Evolutionary conservation across 2,888 invertebrate genomes (phyloP).

Genomic region (Cremastobaeus sp.): DNA sequence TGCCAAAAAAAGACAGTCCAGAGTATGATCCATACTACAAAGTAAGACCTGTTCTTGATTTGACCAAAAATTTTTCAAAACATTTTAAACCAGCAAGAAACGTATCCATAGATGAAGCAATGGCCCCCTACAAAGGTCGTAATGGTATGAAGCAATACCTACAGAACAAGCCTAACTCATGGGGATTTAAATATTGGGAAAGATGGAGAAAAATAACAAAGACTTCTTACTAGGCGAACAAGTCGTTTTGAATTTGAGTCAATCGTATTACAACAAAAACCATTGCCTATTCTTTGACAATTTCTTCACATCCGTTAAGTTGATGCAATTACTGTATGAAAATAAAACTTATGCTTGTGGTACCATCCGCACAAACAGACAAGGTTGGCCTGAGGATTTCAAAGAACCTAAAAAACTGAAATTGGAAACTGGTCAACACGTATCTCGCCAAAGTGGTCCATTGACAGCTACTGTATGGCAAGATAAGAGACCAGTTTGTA

Average conservation of each 20-base stretch:
- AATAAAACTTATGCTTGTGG: constrained; percentile 21
- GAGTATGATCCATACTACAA: constrained; percentile 4
- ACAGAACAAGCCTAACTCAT: constrained; percentile 28
- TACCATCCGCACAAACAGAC: constrained; percentile 14
- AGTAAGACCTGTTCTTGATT: constrained; percentile 18
- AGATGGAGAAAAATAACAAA: constrained; percentile 18
- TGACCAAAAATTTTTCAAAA: constrained; percentile 18
- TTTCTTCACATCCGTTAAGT: constrained; percentile 18
- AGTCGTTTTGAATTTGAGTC: constrained; percentile 21
- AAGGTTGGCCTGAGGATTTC: constrained; percentile 22
- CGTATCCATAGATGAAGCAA: constrained; percentile 36
- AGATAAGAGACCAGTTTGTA: constrained; percentile 25
- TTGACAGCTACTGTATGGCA: background rate
- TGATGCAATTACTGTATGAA: constrained; percentile 15
- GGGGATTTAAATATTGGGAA: constrained; percentile 35
- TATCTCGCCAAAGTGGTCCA: background rate
- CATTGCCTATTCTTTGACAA: constrained; percentile 24
- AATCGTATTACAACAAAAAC: constrained; percentile 10
- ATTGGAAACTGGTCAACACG: background rate
- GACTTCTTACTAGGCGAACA: constrained; percentile 24
- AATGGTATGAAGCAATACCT: constrained; percentile 33
- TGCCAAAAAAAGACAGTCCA: background rate
- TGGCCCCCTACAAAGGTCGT: constrained; percentile 22
- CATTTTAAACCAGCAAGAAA: constrained; percentile 24
- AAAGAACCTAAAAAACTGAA: background rate